phyloP scores from a whole-genome alignment of 2,113 vertebrate species.

The Atlantisia rogersi region DNA sequence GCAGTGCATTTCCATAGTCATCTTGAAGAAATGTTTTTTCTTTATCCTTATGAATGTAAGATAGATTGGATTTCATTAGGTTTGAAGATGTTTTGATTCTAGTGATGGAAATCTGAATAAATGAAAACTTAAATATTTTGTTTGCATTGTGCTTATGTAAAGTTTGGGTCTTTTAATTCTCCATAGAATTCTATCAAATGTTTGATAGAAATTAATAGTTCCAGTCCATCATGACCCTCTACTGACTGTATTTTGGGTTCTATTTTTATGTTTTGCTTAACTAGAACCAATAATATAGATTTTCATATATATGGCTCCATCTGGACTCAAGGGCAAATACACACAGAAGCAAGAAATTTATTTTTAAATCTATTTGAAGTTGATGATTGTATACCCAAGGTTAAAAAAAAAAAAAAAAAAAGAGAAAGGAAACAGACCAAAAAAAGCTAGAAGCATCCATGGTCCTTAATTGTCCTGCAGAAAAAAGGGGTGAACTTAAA shows the following conservation, averaged over 20 bases:
- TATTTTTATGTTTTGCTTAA: not conserved
- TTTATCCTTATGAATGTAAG: not conserved
- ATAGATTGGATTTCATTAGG: not conserved
- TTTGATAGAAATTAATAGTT: not conserved
- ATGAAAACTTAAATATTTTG: not conserved
- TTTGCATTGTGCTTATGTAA: not conserved
- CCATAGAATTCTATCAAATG: not conserved
- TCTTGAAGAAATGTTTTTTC: not conserved
- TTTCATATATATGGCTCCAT: not conserved
- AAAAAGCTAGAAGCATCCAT: not conserved
- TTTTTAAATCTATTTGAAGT: not conserved
- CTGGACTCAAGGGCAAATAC: not conserved
- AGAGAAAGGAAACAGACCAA: accelerated
- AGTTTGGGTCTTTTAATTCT: constrained; percentile 2
- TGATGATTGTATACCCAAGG: not conserved
- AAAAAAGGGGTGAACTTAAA: not conserved
- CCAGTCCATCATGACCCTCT: not conserved
- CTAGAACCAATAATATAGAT: not conserved
- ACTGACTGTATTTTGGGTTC: not conserved
- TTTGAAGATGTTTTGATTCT: constrained; percentile 10
- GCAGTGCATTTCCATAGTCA: not conserved
- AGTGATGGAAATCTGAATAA: not conserved
- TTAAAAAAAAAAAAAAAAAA: not conserved
- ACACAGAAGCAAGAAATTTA: not conserved
- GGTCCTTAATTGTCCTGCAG: not conserved